Base-by-base conservation (phyloP, 1,140 invertebrate genomes). In the Heterodera carotae region DNA sequence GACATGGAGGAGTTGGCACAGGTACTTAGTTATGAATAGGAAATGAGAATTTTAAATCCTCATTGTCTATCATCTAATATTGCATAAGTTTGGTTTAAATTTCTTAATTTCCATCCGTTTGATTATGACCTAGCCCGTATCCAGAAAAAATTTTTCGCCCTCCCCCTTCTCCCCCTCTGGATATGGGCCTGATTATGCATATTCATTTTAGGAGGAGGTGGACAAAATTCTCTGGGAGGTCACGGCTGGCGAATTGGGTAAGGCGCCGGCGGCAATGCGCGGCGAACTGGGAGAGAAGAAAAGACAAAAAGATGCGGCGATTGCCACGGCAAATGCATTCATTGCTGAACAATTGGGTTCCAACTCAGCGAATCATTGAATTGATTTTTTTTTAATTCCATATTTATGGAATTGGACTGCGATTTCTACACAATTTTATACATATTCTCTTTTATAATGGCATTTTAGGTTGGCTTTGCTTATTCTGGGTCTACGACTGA, bases 191-290 rank as follows among this genome's bases (percentile, higher is more conserved):
- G 25, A 15, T 62, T 34, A 36, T 8, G 6, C 39, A 43, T 43
- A 43, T 43, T 15, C 2, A 60, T 82, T 84, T 70, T 69, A 84
- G 83, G 92, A 91, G 85, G 95, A 97, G 91, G 92, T 97, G 70
- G 94, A 97, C 83, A 96, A 95, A 90, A 93, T 98, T n/a, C 89
- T 98, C 18, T 97, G 92, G 93, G 96, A 98, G 89, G 89, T 98
- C 2, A 97, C 95, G 2, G 92, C 93, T 85, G 96, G 96, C 34
- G 85, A 88, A 70, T 75, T 87, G 25, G 86, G 86, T 39, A 87
- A 84, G 71, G 85, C 86, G 29, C 85, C 85, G 1, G 59, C 68
- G 12, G 85, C 84, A 2, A 64, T 71, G 12, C 79, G 39, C 25
- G 82, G 68, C 56, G 59, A 53, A 69, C 43, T 81, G 27, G 76